Conservation (phyloP, 2,113 vertebrate genomes). For the Psephotus haematonotus region DNA sequence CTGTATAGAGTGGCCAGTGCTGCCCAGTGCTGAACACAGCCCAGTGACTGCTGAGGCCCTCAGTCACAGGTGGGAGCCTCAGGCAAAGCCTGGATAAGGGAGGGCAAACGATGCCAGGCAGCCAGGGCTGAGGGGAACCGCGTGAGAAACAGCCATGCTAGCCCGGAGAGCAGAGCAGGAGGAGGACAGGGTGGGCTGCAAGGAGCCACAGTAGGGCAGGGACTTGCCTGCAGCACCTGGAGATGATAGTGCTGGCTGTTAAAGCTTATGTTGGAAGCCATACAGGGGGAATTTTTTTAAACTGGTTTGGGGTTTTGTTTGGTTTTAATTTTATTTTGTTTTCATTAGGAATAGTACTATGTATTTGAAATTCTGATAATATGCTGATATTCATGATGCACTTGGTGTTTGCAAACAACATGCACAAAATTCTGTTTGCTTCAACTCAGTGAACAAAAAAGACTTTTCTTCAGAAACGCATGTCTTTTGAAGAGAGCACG, state of each 20-base stretch:
- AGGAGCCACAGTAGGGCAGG: rapidly evolving
- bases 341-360: background rate
- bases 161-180: background rate
- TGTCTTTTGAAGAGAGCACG: background rate
- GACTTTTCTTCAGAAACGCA: background rate
- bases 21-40: too few species aligned
- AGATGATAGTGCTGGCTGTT: rapidly evolving
- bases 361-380: background rate
- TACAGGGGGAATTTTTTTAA: rapidly evolving
- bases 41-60: background rate
- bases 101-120: background rate
- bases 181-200: background rate
- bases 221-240: rapidly evolving
- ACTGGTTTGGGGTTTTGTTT: background rate
- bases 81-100: background rate
- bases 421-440: background rate
- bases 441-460: background rate
- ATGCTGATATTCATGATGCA: background rate
- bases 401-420: background rate
- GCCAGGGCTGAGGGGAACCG: background rate
- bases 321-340: background rate
- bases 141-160: background rate
- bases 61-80: background rate
- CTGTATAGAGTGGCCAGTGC: background rate
- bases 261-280: background rate